phyloP scores from a whole-genome alignment of 2,113 vertebrate genomes.

The Lagopus leucura region DNA sequence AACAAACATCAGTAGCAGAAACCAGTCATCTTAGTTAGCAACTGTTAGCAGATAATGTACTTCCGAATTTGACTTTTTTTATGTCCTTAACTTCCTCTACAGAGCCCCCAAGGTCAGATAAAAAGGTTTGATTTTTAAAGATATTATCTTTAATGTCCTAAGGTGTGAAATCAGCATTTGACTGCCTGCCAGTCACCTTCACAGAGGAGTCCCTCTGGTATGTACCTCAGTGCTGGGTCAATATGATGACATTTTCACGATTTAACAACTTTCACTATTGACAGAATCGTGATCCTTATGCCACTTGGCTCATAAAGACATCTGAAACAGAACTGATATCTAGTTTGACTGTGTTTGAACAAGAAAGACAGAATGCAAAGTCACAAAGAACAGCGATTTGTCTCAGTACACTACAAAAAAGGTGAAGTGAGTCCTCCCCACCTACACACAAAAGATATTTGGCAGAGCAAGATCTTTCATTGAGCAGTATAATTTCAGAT shows the following conservation, averaged over 20 bases:
- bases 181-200: not conserved
- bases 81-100: not conserved
- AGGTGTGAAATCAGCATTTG: not conserved
- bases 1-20: not conserved
- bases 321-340: not conserved
- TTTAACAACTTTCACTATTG: not conserved
- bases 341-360: not conserved
- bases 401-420: not conserved
- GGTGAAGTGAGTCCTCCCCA: not conserved
- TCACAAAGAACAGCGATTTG: not conserved
- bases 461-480: not conserved
- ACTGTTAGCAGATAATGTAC: not conserved
- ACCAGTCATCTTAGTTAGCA: not conserved
- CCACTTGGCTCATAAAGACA: not conserved
- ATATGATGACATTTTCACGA: not conserved
- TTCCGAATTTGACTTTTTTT: not conserved
- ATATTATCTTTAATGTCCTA: not conserved
- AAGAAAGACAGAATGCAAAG: not conserved
- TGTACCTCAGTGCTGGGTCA: not conserved
- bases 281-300: not conserved
- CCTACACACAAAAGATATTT: not conserved
- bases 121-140: not conserved
- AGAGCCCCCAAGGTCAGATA: not conserved
- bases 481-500: not conserved
- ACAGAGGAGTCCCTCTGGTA: not conserved